Conservation (phyloP, 2,113 vertebrate genomes). For the Muntiacus muntjak region DNA sequence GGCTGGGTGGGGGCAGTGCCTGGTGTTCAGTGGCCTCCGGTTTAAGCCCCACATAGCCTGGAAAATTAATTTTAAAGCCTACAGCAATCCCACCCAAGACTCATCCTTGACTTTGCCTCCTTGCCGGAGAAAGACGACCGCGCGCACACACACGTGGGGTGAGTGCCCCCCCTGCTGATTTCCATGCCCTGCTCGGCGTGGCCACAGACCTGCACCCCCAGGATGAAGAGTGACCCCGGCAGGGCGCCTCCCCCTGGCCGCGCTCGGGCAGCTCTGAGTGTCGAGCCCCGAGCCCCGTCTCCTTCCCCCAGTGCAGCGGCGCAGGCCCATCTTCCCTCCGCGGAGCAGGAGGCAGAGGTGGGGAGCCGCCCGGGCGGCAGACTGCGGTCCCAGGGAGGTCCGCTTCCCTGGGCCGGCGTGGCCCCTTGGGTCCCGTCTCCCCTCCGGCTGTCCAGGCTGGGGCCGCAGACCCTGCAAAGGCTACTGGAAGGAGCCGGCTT, state of each 20-base stretch:
- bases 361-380: accelerated
- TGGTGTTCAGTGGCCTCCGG: background rate
- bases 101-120: background rate
- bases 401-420: background rate
- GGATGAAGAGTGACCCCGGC: background rate
- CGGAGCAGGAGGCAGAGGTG: background rate
- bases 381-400: background rate
- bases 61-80: background rate
- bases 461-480: accelerated
- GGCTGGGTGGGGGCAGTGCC: background rate
- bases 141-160: background rate
- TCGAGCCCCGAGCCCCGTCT: background rate
- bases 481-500: background rate
- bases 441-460: background rate
- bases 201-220: background rate
- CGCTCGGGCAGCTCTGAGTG: background rate
- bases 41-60: background rate
- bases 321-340: too few species aligned
- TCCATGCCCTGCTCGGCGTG: background rate
- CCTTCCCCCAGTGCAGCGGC: background rate
- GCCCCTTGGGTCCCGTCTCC: accelerated
- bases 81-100: background rate
- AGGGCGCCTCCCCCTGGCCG: background rate
- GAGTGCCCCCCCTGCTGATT: background rate
- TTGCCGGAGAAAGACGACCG: background rate